Base-by-base conservation (phyloP, 30 jellyfish, hydroid and myxozoan species). In the Aurelia sp. region DNA sequence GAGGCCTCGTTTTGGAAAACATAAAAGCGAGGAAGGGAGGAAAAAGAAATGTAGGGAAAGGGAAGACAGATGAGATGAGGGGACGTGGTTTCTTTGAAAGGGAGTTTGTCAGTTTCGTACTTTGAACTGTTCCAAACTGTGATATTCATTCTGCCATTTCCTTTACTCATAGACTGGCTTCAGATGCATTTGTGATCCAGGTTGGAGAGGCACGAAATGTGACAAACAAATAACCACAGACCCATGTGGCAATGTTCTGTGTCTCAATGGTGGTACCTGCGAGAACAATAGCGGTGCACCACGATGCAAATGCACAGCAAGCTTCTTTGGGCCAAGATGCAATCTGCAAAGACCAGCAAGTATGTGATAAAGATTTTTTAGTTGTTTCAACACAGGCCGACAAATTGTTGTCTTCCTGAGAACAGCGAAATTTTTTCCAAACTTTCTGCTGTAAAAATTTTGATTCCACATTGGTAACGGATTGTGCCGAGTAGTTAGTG, bases 241-340 rank as follows among this genome's bases (percentile, higher is more conserved):
- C 41, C 75, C 76, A 0, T 87, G 96, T 62, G 79, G 84, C 16
- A 87, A 87, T 58, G 73, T 78, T 20, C 51, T 78, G 20, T 87
- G 96, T 78, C 80, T 78, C 52, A 87, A 87, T 78, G 91, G 96
- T n/a, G 96, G 96, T 18, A 62, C 83, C 0, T 87, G 96, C 68
- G 62, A 12, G 55, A 57, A 22, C 21, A 21, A 52, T 13, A 15
- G 17, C 40, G 96, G 96, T 64, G 86, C 33, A 15, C 81, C 96
- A 16, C 84, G 23, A 30, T 87, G 96, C 71, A 78, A 72, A 69
- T 87, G 96, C 51, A 33, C 91, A 50, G n/a, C 31, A 30, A 86
- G 91, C 37, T 87, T 68, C 78, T 87, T 87, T 78, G 96, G 96
- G 3, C 89, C 84, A 19, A 78, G 91, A 60, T 87, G 96, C 22